A percentile compares a stretch with the other conserved stretches of the same genome.
Conservation (phyloP, 2,888 invertebrate genomes). For the Dorcus parallelipipedus region DNA sequence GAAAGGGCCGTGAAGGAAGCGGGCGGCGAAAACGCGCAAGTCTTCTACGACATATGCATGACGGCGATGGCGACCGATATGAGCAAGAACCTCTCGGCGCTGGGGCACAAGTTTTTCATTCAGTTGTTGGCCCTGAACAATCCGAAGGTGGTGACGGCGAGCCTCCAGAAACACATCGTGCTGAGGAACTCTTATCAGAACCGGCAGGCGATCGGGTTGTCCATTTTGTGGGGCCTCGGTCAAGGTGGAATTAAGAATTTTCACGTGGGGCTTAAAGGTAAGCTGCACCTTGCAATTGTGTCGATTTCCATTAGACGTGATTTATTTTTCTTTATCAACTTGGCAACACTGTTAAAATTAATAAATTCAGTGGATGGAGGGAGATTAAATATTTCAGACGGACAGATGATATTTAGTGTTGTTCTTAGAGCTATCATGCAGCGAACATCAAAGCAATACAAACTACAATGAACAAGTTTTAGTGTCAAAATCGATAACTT, state of each 20-base stretch:
- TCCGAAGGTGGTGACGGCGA: slow-evolving; percentile 61
- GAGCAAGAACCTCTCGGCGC: slow-evolving; percentile 62
- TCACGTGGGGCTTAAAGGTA: slow-evolving; percentile 65
- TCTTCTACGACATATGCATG: slow-evolving; percentile 69
- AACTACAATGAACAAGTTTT: no score
- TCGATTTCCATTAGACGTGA: no score
- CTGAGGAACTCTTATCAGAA: slow-evolving; percentile 75
- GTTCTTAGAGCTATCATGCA: no score
- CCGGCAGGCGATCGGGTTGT: slow-evolving; percentile 67
- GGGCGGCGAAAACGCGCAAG: slow-evolving; percentile 60
- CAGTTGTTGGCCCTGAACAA: slow-evolving; percentile 66
- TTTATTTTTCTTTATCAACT: background rate
- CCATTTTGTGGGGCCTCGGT: slow-evolving; percentile 73
- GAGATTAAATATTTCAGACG: no score
- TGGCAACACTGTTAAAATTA: no score
- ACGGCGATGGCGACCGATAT: slow-evolving; percentile 70
- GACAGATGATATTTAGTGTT: no score
- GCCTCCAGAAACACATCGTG: slow-evolving; percentile 60
- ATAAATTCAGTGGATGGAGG: no score
- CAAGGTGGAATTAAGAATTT: slow-evolving; percentile 67
- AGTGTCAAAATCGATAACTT: no score
- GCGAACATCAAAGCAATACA: no score
- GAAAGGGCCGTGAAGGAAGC: slow-evolving; percentile 57
- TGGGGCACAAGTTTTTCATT: slow-evolving; percentile 68
- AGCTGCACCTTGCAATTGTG: background rate